Percentiles rank a stretch among this genome's conserved stretches.
Evolutionary conservation across 2,113 vertebrate genomes (phyloP).

Genomic region (Azemiops feae): DNA sequence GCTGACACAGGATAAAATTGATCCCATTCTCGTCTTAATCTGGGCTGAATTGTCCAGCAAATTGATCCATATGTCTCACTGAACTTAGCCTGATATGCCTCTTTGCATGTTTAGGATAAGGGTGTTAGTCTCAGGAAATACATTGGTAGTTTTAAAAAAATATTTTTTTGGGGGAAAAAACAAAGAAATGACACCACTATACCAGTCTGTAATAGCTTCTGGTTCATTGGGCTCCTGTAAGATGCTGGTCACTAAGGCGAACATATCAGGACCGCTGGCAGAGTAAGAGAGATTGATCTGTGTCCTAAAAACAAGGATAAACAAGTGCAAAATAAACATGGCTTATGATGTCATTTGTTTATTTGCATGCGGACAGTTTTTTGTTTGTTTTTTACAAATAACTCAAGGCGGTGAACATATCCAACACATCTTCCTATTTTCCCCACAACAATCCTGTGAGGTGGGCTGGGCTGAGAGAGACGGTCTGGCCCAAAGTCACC

Average conservation of each 20-base stretch:
- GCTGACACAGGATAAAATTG: neutral
- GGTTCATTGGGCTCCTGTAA: constrained; percentile 65
- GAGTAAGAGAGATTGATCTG: constrained; percentile 57
- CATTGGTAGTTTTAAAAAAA: neutral
- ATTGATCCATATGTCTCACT: neutral
- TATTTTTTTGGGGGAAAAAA: too few relatives aligned
- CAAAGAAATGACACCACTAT: constrained; percentile 8
- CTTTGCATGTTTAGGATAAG: neutral
- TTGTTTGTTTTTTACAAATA: neutral
- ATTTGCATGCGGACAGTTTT: neutral
- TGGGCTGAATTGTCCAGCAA: neutral
- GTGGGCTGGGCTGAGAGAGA: too few relatives aligned
- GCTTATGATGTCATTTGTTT: neutral
- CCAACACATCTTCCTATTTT: neutral
- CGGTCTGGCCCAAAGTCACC: neutral
- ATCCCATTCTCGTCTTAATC: neutral
- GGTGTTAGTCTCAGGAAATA: neutral
- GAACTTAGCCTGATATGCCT: neutral
- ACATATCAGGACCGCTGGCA: constrained; percentile 61
- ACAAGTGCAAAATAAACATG: neutral
- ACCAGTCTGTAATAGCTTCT: constrained; percentile 69
- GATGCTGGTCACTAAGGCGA: constrained; percentile 65
- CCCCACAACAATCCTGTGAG: too few relatives aligned
- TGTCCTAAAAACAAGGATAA: constrained; percentile 36
- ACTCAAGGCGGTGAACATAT: neutral